These are phyloP conservation scores for Drosophila algonquin DNA, from an alignment of 2,888 invertebrate species.

Conservation along the genomic window DNA sequence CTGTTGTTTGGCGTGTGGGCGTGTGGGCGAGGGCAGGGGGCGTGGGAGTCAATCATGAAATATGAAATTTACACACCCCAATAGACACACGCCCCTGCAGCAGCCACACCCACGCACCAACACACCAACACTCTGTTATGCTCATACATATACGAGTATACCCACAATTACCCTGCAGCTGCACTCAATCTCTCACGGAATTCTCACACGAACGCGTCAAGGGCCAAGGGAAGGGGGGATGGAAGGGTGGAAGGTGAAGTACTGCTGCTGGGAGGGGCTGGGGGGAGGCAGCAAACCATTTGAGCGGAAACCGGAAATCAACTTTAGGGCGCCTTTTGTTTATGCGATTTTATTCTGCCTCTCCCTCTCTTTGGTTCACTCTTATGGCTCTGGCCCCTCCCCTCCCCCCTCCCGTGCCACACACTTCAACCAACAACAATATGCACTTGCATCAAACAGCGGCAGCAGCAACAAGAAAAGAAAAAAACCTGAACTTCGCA, in stretches of 20 bases:
- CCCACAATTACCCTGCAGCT: slow-evolving; percentile 56
- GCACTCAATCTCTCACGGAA: slow-evolving; percentile 65
- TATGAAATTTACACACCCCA: slow-evolving; percentile 62
- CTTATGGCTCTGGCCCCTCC: too few species aligned
- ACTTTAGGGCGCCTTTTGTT: slow-evolving; percentile 75
- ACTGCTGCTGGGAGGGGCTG: background rate
- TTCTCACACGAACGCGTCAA: slow-evolving; percentile 70
- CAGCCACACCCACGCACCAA: slow-evolving; percentile 2
- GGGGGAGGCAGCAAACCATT: slow-evolving; percentile 51
- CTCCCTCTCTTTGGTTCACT: background rate
- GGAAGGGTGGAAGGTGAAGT: background rate
- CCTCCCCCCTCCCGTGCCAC: background rate
- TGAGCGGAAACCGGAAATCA: slow-evolving; percentile 78
- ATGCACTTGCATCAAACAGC: slow-evolving; percentile 10
- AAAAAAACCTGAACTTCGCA: background rate
- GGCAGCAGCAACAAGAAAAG: background rate
- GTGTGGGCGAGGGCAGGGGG: background rate
- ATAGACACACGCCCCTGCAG: slow-evolving; percentile 39
- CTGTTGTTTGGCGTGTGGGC: slow-evolving; percentile 7
- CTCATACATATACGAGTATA: slow-evolving; percentile 24
- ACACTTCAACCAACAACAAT: slow-evolving; percentile 39
- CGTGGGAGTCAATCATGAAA: slow-evolving; percentile 70
- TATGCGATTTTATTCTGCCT: slow-evolving; percentile 59
- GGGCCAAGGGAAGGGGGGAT: background rate
- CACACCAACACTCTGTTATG: background rate